phyloP scores from a whole-genome alignment of 92 coral and sea anemone genomes.

The Ricordea florida region DNA sequence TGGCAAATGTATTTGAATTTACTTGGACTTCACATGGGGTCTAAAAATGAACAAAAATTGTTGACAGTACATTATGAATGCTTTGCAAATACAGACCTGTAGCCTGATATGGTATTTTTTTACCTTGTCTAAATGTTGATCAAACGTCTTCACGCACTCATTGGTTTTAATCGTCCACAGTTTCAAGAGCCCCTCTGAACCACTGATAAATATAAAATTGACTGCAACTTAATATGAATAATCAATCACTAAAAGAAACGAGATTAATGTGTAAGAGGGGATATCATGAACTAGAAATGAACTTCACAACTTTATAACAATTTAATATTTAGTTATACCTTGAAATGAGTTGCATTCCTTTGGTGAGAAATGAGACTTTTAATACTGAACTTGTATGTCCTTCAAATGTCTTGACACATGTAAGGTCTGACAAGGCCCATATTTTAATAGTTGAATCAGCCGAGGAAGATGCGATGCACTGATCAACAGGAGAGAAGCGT shows the following conservation, averaged over 20 bases:
- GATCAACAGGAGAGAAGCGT: constrained; percentile 90
- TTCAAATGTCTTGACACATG: constrained; percentile 95
- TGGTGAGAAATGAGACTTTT: constrained; percentile 71
- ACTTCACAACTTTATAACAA: neutral
- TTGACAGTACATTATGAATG: no score
- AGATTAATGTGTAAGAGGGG: neutral
- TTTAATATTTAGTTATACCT: constrained; percentile 50
- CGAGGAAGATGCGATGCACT: constrained; percentile 89
- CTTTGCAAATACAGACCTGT: no score
- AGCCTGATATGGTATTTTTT: no score
- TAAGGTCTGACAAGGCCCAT: constrained; percentile 94
- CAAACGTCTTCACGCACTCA: constrained; percentile 93
- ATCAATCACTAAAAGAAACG: neutral
- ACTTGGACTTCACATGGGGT: no score
- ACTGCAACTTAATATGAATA: constrained; percentile 50
- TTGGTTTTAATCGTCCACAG: constrained; percentile 94
- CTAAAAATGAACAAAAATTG: no score
- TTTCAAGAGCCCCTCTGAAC: constrained; percentile 92
- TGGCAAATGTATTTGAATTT: no score
- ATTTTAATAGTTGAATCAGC: constrained; percentile 93
- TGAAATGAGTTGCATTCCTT: constrained; percentile 96
- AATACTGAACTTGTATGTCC: constrained; percentile 93
- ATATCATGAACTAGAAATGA: neutral
- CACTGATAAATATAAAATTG: constrained; percentile 54
- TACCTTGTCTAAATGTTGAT: constrained; percentile 93